Base-by-base conservation (phyloP, 2,113 vertebrate genomes). In the Fulmarus glacialis region DNA sequence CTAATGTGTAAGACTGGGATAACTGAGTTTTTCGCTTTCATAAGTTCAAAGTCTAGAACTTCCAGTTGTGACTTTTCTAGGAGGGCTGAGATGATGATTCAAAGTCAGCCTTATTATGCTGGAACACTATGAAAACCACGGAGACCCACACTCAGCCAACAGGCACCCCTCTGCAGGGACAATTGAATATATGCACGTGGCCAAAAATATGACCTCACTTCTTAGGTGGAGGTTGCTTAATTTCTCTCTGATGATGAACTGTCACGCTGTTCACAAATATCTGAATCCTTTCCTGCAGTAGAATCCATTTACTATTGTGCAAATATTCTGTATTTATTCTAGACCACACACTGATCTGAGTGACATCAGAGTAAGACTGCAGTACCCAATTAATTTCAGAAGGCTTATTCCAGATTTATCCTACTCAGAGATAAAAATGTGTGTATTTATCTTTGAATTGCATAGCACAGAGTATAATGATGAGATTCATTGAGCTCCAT, bases 341-440 rank as follows among this genome's bases (percentile, higher is more conserved):
- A 42, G 82, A 88, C 67, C 80, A 68, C 40, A 70, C 22, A 27
- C 23, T 45, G 53, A n/a, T 88, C 60, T 85, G 90, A 87, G 42
- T 86, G 79, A 68, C 68, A 91, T 91, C 47, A 50, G 59, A 78
- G 22, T 74, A 82, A 74, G 56, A 15, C 77, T 93, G 72, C 75
- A 89, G 38, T 82, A 93, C 79, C 32, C 53, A 90, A 81, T 96
- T 97, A 95, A 90, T 92, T 97, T 95, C 66, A 63, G 71, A 59
- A 77, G 78, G 82, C 45, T 88, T 93, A 83, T 85, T 90, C 50
- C 67, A 64, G 43, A 47, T 85, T 91, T 91, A 93, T 71, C 66
- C 82, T 62, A 60, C 53, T 90, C 12, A 6, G 90, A 94, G 58
- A 81, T 83, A 86, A 93, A 92, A 93, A 66, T 38, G 29, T 34